Percentiles rank a stretch among this genome's conserved stretches.
Conservation (phyloP, 2,113 vertebrate species). For the Nestor notabilis region DNA sequence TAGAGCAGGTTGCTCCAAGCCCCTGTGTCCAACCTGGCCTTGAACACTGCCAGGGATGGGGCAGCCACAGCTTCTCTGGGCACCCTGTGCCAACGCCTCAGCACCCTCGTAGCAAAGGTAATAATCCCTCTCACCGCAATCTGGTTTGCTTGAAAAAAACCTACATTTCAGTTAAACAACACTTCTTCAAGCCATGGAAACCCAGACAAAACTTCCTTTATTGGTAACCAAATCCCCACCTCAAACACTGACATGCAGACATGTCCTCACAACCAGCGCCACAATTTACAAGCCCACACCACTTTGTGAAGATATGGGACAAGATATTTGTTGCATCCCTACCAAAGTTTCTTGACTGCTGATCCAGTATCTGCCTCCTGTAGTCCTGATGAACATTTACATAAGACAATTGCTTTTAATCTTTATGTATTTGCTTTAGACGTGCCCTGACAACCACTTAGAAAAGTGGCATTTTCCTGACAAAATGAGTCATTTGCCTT, state of each 20-base stretch:
- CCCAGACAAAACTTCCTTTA: neutral
- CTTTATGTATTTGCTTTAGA: conserved; percentile 26
- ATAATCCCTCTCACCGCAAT: neutral
- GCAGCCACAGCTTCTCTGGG: neutral
- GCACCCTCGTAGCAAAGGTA: neutral
- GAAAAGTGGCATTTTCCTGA: conserved; percentile 34
- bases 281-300: neutral
- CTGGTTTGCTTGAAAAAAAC: neutral
- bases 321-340: neutral
- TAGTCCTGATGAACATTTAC: neutral
- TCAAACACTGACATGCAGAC: rapidly evolving
- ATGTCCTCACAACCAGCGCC: neutral
- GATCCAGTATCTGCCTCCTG: neutral
- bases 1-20: neutral
- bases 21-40: neutral
- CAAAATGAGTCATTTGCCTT: conserved; percentile 51
- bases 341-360: neutral
- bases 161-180: neutral
- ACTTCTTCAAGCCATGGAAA: neutral
- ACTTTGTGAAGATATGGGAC: neutral
- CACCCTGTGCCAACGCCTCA: neutral
- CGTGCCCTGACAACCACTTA: neutral
- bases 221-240: neutral
- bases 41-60: neutral
- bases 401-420: neutral